A percentile compares a stretch with the other conserved stretches of the same genome.
These are phyloP conservation scores for Simalia tracyae DNA, from an alignment of 2,797 vertebrate species.

Conservation along the genomic window DNA sequence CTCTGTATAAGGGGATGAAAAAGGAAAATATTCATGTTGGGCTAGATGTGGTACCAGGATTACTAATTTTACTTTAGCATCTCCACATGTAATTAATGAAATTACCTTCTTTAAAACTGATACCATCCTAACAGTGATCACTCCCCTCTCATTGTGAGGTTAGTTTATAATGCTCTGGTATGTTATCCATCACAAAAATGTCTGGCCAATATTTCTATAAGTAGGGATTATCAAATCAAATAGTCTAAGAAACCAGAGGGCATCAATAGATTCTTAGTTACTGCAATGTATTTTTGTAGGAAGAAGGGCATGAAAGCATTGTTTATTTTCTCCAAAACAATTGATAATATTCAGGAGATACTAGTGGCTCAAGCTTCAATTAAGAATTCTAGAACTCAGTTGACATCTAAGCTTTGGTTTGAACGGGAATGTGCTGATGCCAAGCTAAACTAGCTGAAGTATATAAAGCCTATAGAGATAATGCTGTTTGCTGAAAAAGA, in stretches of 20 bases:
- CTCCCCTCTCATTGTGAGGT: too few relatives aligned
- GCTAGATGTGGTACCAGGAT: neutral
- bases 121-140: neutral
- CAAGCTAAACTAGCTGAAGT: neutral
- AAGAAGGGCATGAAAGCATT: neutral
- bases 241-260: neutral
- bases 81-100: neutral
- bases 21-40: neutral
- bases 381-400: neutral
- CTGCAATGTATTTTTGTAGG: neutral
- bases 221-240: neutral
- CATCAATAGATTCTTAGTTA: neutral
- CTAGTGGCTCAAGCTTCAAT: neutral
- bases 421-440: neutral
- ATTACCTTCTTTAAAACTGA: neutral
- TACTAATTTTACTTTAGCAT: neutral
- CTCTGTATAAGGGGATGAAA: too few relatives aligned
- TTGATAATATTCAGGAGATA: neutral
- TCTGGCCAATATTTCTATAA: too few relatives aligned
- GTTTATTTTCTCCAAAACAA: neutral
- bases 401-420: neutral
- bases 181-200: too few relatives aligned
- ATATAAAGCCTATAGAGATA: neutral
- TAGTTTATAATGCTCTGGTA: too few relatives aligned
- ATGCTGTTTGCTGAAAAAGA: neutral